Conservation (phyloP, 2,888 invertebrate species). For the Lochmaea crataegi region DNA sequence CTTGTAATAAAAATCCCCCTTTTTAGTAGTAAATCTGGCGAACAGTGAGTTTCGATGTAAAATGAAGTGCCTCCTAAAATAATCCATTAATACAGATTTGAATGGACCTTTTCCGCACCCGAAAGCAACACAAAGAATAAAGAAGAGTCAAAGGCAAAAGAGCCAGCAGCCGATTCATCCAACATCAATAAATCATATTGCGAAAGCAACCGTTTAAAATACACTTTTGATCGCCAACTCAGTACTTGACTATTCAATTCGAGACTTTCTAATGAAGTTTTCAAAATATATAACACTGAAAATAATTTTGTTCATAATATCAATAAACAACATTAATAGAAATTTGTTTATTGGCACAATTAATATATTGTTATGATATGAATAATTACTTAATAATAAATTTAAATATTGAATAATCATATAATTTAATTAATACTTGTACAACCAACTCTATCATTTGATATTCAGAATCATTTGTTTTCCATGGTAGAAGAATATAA, state of each 20-base stretch:
- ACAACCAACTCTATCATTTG: too few relatives aligned
- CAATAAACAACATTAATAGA: too few relatives aligned
- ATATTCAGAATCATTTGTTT: too few relatives aligned
- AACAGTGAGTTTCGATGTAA: slow-evolving; percentile 25
- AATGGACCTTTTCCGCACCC: slow-evolving; percentile 41
- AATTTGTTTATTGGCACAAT: too few relatives aligned
- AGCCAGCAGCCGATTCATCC: slow-evolving; percentile 39
- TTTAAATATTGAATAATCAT: too few relatives aligned
- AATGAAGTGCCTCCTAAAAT: slow-evolving; percentile 42
- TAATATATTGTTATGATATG: too few relatives aligned
- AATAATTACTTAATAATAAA: too few relatives aligned
- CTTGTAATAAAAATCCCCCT: slow-evolving; percentile 24
- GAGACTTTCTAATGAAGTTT: slow-evolving; percentile 40
- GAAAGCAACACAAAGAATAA: slow-evolving; percentile 38
- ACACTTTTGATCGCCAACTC: slow-evolving; percentile 37
- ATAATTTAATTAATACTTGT: too few relatives aligned
- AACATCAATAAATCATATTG: slow-evolving; percentile 45
- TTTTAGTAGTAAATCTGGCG: slow-evolving; percentile 10
- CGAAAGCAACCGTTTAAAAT: slow-evolving; percentile 42
- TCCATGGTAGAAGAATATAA: too few relatives aligned
- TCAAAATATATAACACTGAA: too few relatives aligned
- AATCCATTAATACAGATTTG: slow-evolving; percentile 46
- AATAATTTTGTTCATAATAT: too few relatives aligned
- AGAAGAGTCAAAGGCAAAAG: slow-evolving; percentile 44
- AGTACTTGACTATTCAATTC: slow-evolving; percentile 11